Evolutionary conservation across 2,113 vertebrate genomes (phyloP).

Genomic region (Colius striatus): DNA sequence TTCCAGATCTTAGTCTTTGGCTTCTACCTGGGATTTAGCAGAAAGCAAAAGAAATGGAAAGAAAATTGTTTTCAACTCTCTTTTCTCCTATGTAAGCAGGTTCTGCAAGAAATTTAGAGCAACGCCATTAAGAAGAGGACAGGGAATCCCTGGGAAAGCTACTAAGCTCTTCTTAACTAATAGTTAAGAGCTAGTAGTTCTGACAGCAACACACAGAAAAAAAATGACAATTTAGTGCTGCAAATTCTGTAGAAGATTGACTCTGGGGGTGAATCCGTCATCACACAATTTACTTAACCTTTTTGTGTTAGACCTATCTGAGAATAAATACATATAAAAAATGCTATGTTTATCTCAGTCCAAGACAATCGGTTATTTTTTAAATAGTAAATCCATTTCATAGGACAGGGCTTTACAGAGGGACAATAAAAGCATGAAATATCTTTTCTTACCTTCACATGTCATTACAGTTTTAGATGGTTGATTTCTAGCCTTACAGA

Average conservation of each 20-base stretch:
- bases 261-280: neutral
- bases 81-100: slow-evolving; percentile 8
- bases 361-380: neutral
- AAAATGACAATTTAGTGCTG: neutral
- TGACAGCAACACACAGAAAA: neutral
- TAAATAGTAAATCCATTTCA: neutral
- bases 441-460: neutral
- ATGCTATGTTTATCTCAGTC: neutral
- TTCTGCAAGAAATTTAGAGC: slow-evolving; percentile 25
- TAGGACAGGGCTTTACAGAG: neutral
- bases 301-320: neutral
- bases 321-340: neutral
- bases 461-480: neutral
- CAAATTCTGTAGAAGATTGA: neutral
- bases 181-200: slow-evolving; percentile 45
- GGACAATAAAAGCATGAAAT: neutral
- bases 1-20: neutral
- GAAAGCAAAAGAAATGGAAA: neutral
- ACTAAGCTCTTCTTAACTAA: slow-evolving; percentile 2
- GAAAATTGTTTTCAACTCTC: neutral
- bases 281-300: neutral
- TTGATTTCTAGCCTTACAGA: neutral
- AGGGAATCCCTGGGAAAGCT: neutral
- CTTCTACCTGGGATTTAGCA: neutral
- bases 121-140: slow-evolving; percentile 17